Conservation (phyloP, 2,888 invertebrate genomes). For the Lysandra bellargus region DNA sequence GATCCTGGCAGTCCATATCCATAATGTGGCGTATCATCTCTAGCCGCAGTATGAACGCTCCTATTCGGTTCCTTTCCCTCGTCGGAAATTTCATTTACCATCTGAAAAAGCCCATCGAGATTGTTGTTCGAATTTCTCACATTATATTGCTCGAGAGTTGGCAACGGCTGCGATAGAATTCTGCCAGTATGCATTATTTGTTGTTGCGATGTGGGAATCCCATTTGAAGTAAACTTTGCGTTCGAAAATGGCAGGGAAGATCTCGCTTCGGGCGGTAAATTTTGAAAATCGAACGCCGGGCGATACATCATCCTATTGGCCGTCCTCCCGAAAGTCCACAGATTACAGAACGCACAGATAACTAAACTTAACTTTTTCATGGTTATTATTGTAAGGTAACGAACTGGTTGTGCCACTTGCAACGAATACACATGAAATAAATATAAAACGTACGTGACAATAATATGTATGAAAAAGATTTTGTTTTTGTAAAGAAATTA, state of each 20-base stretch:
- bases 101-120: conserved; percentile 49
- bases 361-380: conserved; percentile 36
- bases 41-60: neutral
- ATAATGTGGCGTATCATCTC: conserved; percentile 10
- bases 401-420: neutral
- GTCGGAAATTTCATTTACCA: conserved; percentile 47
- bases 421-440: conserved; percentile 11
- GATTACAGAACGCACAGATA: conserved; percentile 46
- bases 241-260: conserved; percentile 37
- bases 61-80: conserved; percentile 4
- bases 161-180: conserved; percentile 37
- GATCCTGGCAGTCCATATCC: neutral
- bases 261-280: conserved; percentile 41
- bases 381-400: conserved; percentile 30
- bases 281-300: conserved; percentile 53
- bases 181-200: conserved; percentile 39
- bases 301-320: conserved; percentile 52
- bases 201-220: conserved; percentile 39
- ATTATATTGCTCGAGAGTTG: conserved; percentile 39
- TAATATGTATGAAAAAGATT: conserved; percentile 12
- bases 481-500: conserved; percentile 20
- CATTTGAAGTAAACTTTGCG: conserved; percentile 38
- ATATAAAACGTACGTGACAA: conserved; percentile 29
- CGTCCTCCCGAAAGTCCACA: conserved; percentile 39
- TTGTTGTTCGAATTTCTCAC: conserved; percentile 44